Conservation (phyloP, 2,113 vertebrate species). For the Lepisosteus osseus region DNA sequence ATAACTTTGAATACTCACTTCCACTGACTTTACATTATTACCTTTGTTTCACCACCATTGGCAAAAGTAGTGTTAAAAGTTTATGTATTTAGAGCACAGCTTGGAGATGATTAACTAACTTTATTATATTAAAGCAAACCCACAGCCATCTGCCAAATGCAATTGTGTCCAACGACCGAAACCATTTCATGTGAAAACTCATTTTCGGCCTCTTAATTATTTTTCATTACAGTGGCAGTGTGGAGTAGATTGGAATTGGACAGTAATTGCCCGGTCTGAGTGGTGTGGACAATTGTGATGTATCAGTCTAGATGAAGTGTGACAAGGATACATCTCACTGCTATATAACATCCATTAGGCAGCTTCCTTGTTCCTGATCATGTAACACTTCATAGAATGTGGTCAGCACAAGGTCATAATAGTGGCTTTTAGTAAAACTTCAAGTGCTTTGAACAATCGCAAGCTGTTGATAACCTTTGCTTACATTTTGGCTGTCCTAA, state of each 20-base stretch:
- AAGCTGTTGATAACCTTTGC: constrained; percentile 72
- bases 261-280: constrained; percentile 93
- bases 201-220: constrained; percentile 99
- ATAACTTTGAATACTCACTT: constrained; percentile 5
- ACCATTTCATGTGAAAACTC: constrained; percentile 97
- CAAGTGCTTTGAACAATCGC: constrained; percentile 63
- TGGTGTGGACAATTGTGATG: constrained; percentile 82
- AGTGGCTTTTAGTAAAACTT: constrained; percentile 67
- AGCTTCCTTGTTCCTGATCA: constrained; percentile 87
- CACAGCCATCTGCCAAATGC: constrained; percentile 88
- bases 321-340: constrained; percentile 92
- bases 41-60: constrained; percentile 34
- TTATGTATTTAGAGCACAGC: constrained; percentile 80
- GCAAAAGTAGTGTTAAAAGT: constrained; percentile 74
- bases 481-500: constrained; percentile 46
- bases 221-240: constrained; percentile 94
- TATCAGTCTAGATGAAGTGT: constrained; percentile 96
- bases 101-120: constrained; percentile 91
- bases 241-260: constrained; percentile 95
- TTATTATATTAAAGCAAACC: constrained; percentile 89
- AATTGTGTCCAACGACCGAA: constrained; percentile 92
- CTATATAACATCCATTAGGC: constrained; percentile 86
- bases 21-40: background rate
- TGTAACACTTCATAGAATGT: constrained; percentile 79
- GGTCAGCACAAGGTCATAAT: constrained; percentile 86